These are phyloP conservation scores for Agonopterix arenella DNA, from an alignment of 2,888 invertebrate species.

Conservation along the genomic window DNA sequence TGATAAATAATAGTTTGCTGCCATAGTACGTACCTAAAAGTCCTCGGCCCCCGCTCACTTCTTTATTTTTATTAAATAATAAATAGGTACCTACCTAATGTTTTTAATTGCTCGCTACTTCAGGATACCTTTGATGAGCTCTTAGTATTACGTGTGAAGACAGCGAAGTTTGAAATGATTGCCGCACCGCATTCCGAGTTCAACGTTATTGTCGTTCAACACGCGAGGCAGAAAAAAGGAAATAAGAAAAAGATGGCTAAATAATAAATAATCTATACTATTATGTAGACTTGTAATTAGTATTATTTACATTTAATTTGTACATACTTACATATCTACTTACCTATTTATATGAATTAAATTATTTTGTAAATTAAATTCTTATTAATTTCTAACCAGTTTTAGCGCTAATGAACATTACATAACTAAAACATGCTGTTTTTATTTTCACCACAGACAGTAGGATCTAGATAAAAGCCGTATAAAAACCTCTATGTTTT, in stretches of 20 bases:
- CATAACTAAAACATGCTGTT: too few species aligned
- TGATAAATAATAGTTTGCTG: too few species aligned
- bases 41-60: too few species aligned
- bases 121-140: slow-evolving; percentile 56
- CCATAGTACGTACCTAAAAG: too few species aligned
- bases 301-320: not conserved
- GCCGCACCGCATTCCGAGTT: slow-evolving; percentile 50
- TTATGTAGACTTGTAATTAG: not conserved
- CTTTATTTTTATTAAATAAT: too few species aligned
- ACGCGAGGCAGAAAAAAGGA: slow-evolving; percentile 25
- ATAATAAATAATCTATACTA: not conserved
- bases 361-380: not conserved
- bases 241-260: not conserved
- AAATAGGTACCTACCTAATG: too few species aligned
- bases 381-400: not conserved
- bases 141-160: slow-evolving; percentile 43
- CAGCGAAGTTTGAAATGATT: slow-evolving; percentile 52
- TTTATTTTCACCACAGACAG: too few species aligned
- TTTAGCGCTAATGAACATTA: not conserved
- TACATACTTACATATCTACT: not conserved
- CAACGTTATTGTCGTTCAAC: slow-evolving; percentile 51
- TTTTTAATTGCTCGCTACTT: slow-evolving; percentile 4
- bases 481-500: too few species aligned
- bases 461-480: too few species aligned
- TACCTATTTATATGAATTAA: not conserved